Conservation (phyloP, 1,140 invertebrate species). For the Belonocnema kinseyi region DNA sequence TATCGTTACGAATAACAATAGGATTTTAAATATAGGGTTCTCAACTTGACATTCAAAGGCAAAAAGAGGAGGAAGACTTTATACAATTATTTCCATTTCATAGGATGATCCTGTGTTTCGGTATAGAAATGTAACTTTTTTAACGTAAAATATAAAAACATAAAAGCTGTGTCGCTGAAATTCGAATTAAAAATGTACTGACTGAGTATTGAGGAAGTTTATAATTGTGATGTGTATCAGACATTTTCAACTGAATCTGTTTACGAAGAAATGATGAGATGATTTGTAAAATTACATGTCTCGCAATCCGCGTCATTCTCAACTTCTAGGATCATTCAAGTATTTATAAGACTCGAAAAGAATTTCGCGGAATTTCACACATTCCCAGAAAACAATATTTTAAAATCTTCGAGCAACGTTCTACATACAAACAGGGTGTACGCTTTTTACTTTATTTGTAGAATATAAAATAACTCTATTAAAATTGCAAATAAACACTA, state of each 20-base stretch:
- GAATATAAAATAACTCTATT: neutral
- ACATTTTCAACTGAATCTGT: neutral
- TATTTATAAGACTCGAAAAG: neutral
- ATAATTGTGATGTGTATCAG: neutral
- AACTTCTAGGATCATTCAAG: neutral
- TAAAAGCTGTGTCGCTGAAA: too few species aligned
- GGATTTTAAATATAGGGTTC: neutral
- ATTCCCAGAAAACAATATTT: neutral
- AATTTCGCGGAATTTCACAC: neutral
- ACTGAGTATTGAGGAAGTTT: constrained; percentile 1
- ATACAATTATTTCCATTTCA: neutral
- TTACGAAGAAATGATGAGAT: neutral
- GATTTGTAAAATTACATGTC: constrained; percentile 4
- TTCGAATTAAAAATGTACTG: neutral
- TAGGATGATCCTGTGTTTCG: too few species aligned
- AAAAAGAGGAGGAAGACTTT: neutral
- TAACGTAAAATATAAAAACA: too few species aligned
- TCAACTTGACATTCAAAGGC: neutral
- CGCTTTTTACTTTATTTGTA: neutral
- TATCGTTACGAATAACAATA: neutral
- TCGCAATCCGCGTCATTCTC: neutral
- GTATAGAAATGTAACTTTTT: too few species aligned
- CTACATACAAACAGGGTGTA: neutral
- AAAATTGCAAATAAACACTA: neutral
- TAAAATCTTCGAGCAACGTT: neutral